A percentile compares a stretch with the other conserved stretches of the same genome.
Conservation (phyloP, 2,888 invertebrate species). For the Ichneumoninae sp. region DNA sequence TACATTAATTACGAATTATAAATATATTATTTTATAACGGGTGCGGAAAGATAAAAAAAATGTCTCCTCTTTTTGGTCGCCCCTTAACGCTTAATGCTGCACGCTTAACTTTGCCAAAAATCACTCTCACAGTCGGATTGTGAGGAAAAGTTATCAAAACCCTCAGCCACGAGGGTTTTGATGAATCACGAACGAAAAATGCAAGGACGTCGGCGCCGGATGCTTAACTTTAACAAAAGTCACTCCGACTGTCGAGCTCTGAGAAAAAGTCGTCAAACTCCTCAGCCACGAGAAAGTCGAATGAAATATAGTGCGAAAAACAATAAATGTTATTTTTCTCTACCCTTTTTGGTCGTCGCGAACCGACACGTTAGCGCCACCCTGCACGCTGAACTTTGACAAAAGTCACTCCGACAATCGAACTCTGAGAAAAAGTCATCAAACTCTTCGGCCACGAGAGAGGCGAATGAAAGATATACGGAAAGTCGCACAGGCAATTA, state of each 20-base stretch:
- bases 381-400: slow-evolving; percentile 4
- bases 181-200: background rate
- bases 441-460: slow-evolving; percentile 10
- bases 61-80: too few species aligned
- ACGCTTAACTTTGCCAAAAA: too few species aligned
- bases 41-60: too few species aligned
- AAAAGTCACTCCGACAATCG: slow-evolving; percentile 34
- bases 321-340: slow-evolving; percentile 28
- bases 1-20: too few species aligned
- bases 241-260: slow-evolving; percentile 34
- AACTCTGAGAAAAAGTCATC: slow-evolving; percentile 48
- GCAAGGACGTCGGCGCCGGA: slow-evolving; percentile 41
- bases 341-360: slow-evolving; percentile 9
- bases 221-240: slow-evolving; percentile 28
- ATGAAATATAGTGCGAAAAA: background rate
- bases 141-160: slow-evolving; percentile 6
- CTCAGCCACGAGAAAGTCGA: background rate
- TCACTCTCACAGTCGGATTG: too few species aligned
- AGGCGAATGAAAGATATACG: background rate
- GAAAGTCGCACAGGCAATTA: slow-evolving; percentile 1
- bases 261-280: slow-evolving; percentile 47
- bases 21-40: background rate
- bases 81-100: too few species aligned
- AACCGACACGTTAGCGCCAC: slow-evolving; percentile 50
- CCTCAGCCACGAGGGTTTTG: background rate